Evolutionary conservation across 2,797 vertebrate species (phyloP), one percentile per base, ranked within the genome.

Genomic region (Lithobates sylvaticus): DNA sequence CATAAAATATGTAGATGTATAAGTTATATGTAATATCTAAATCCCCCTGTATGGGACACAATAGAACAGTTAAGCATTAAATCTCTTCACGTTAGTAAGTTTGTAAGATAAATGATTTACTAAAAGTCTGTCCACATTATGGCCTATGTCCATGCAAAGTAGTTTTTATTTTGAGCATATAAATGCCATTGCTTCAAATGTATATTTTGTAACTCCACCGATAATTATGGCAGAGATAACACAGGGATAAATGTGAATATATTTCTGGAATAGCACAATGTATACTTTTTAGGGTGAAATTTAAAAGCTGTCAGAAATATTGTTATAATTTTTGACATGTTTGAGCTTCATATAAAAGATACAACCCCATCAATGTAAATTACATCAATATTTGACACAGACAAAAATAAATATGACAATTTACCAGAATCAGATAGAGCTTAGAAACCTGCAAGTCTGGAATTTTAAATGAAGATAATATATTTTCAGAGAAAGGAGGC

Each of bases 371-470:
- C 54, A 79, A 36, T 74, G 29, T 85, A 65, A 73, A 79, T 65
- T 72, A 68, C 34, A 65, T 79, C 69, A 85, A 79, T 74, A 32
- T 74, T 85, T 79, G 50, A 85, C 84, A 79, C 4, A 16, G 83
- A 78, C 34, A 78, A 78, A 77, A 84, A 77, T 78, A 78, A 84
- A 84, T 78, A 70, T 77, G 54, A 72, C 67, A 15, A 47, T 84
- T 29, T 70, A 68, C 67, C 23, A 29, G 50, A 29, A 36, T 58
- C 27, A 78, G 50, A 78, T 72, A 42, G 26, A 42, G 32, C 34
- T n/a, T 75, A 42, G 68, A 47, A 68, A 54, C 39, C 61, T 36
- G 42, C 7, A 67, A 67, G 64, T 75, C 29, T 34, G 29, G 65
- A 76, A 65, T 27, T 81, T 70, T 61, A 81, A 81, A 86, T 80